Evolutionary conservation across 53 echinoderm and acorn worm genomes (phyloP).

Genomic region (Holothuria leucospilota): DNA sequence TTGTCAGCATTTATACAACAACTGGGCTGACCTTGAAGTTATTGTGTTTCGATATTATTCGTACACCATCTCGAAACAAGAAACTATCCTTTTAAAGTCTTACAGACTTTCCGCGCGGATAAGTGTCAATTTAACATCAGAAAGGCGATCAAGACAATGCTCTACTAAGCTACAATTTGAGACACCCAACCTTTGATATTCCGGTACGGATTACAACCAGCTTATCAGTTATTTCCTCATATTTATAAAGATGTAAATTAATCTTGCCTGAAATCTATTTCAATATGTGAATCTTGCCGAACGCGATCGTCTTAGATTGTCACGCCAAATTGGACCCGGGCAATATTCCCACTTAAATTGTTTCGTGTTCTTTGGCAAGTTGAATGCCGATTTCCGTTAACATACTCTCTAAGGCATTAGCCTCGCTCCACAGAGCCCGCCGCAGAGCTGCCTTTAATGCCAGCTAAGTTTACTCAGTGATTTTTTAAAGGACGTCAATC

Average conservation of each 20-base stretch:
- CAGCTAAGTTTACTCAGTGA: conserved; percentile 33
- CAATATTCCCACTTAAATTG: conserved; percentile 55
- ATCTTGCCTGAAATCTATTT: conserved; percentile 46
- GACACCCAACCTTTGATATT: conserved; percentile 37
- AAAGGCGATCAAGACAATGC: too few species aligned
- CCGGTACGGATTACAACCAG: conserved; percentile 34
- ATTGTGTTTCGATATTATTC: too few species aligned
- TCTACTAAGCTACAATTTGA: too few species aligned
- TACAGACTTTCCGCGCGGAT: too few species aligned
- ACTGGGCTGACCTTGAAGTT: too few species aligned
- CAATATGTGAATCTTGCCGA: conserved; percentile 42
- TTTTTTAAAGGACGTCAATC: background rate
- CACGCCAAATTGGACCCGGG: conserved; percentile 53
- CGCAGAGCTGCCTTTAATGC: conserved; percentile 26
- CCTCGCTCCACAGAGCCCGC: conserved; percentile 30
- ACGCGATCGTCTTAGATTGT: conserved; percentile 32
- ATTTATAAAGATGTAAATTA: conserved; percentile 48
- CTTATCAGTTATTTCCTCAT: conserved; percentile 29
- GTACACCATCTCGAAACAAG: too few species aligned
- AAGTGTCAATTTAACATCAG: too few species aligned
- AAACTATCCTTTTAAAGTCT: too few species aligned
- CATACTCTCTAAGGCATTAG: conserved; percentile 27
- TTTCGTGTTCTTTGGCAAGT: conserved; percentile 16
- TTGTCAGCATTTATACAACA: too few species aligned
- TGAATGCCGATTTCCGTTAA: conserved; percentile 18